Conservation (phyloP, 2,888 invertebrate species). For the Cybosia mesomella region DNA sequence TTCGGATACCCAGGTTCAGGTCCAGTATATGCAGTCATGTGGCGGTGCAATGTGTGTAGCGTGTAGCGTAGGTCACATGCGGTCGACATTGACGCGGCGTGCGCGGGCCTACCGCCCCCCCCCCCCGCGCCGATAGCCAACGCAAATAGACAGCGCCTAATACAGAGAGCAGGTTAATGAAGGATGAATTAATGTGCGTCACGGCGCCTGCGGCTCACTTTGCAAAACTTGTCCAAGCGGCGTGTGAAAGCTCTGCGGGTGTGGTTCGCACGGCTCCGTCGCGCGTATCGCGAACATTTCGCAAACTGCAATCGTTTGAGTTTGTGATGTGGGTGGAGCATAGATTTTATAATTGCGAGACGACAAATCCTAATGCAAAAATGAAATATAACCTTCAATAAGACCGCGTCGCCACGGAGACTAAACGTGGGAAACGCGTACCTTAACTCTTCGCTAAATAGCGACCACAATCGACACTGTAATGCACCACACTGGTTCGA, state of each 20-base stretch:
- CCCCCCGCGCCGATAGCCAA: not conserved
- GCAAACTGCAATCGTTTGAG: slow-evolving; percentile 5
- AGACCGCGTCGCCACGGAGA: too few species aligned
- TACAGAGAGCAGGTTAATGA: slow-evolving; percentile 12
- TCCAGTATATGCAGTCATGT: not conserved
- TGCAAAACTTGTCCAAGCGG: slow-evolving; percentile 24
- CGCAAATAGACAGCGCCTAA: slow-evolving; percentile 10
- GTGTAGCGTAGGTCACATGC: slow-evolving; percentile 20
- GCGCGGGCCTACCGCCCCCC: not conserved
- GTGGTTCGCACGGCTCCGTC: slow-evolving; percentile 33
- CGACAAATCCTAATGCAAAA: not conserved
- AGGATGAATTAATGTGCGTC: slow-evolving; percentile 22
- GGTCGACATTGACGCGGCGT: slow-evolving; percentile 17
- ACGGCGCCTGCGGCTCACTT: slow-evolving; percentile 3
- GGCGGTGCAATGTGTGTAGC: slow-evolving; percentile 1
- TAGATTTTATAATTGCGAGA: not conserved
- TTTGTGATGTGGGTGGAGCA: not conserved
- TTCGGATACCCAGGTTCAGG: too few species aligned
- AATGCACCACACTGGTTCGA: too few species aligned
- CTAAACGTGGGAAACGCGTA: too few species aligned
- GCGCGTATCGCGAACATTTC: not conserved
- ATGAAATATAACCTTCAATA: too few species aligned
- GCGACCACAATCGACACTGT: too few species aligned
- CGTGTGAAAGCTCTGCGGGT: slow-evolving; percentile 37
- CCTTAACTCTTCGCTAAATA: too few species aligned